phyloP scores from a whole-genome alignment of 2,113 vertebrate genomes.

The Lophotis ruficrista region DNA sequence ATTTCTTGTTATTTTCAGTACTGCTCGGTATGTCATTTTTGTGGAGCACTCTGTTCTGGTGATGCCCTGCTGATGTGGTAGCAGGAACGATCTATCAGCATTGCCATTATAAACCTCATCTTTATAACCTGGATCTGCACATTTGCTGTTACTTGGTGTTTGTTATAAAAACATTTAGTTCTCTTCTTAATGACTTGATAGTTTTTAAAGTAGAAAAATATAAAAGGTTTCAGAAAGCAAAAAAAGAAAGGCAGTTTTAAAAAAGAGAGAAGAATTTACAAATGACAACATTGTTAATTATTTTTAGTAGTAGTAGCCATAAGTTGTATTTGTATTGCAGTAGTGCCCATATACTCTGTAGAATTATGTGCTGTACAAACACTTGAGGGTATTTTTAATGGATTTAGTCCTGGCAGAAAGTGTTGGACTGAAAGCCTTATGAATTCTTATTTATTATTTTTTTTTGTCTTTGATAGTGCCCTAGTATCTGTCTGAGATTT shows the following conservation, averaged over 20 bases:
- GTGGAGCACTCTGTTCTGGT: conserved; percentile 51
- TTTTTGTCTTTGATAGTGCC: background rate
- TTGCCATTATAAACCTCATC: conserved; percentile 34
- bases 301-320: background rate
- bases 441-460: background rate
- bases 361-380: background rate
- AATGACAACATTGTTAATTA: background rate
- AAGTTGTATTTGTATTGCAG: background rate
- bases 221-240: background rate
- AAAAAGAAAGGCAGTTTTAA: background rate
- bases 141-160: background rate
- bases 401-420: background rate
- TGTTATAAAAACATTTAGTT: conserved; percentile 1
- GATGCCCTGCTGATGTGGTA: conserved; percentile 29
- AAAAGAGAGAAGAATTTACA: background rate
- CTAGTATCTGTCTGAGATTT: background rate
- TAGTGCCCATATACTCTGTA: background rate
- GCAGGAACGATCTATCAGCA: conserved; percentile 9
- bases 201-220: conserved; percentile 21
- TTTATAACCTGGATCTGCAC: conserved; percentile 8
- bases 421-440: background rate
- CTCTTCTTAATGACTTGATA: conserved; percentile 16
- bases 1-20: conserved; percentile 43
- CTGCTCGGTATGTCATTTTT: conserved; percentile 52
- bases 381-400: background rate